phyloP scores from a whole-genome alignment of 2,113 vertebrate species.

The Platanista minor region DNA sequence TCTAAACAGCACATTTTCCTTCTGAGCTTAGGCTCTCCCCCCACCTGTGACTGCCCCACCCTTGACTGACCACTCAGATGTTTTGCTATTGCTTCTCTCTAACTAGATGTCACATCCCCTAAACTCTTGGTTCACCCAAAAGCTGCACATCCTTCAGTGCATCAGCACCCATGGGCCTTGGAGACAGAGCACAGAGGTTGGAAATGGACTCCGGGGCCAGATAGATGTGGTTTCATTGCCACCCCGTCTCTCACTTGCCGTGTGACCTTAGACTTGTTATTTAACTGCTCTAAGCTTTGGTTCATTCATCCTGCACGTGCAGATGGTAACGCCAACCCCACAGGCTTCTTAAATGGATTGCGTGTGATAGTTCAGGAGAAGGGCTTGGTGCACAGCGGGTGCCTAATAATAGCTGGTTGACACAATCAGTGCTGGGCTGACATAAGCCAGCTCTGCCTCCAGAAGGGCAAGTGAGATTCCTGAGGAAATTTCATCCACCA shows the following conservation, averaged over 20 bases:
- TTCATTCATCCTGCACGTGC: accelerated
- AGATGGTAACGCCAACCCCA: accelerated
- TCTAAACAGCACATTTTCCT: not conserved
- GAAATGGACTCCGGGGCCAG: not conserved
- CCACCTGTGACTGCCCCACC: not conserved
- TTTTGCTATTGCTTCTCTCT: not conserved
- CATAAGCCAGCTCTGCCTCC: not conserved
- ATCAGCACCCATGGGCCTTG: too few relatives aligned
- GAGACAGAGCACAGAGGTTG: not conserved
- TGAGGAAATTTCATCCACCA: not conserved
- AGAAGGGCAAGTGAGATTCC: not conserved
- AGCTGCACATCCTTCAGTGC: not conserved
- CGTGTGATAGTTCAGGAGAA: not conserved
- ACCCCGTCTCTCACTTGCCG: accelerated
- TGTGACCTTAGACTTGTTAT: not conserved
- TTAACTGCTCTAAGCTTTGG: not conserved
- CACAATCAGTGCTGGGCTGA: accelerated
- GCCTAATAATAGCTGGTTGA: not conserved
- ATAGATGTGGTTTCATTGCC: too few relatives aligned
- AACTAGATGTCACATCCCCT: accelerated
- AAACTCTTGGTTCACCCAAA: not conserved
- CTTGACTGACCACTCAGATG: not conserved
- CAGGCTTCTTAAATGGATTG: not conserved
- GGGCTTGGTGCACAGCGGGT: not conserved
- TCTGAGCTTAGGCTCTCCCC: not conserved